Base-by-base conservation (phyloP, 2,888 invertebrate genomes). In the Drosophila colorata region DNA sequence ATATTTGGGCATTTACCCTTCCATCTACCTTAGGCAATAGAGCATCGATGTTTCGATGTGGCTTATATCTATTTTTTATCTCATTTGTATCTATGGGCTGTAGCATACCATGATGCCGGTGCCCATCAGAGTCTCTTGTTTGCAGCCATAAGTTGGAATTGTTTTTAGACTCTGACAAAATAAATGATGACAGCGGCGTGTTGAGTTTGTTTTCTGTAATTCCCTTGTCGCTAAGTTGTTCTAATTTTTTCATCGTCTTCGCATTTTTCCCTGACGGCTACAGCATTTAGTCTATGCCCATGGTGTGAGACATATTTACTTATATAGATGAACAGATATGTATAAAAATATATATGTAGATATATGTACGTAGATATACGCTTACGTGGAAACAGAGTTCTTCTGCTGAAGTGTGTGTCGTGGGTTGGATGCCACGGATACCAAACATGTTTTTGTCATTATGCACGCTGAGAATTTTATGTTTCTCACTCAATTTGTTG, bases 401-500 rank as follows among this genome's bases (percentile, higher is more conserved):
- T 70, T 84, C 51, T 46, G 33, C 40, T 38, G 67, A 80, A 84
- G 40, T 59, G 46, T 68, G 48, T 43, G 40, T 70, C 66, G 87
- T 88, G 77, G 77, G 77, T 44, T 56, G 53, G 43, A 65, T 73
- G 43, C 72, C 67, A 35, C 35, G 48, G 37, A 77, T 68, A 60
- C 44, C 52, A 43, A 75, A 77, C 77, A 77, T 75, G 75, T 46
- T 77, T 77, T 52, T 47, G 41, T 77, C 76, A 78, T 78, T 76
- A 78, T 77, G 40, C 59, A 16, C 18, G 56, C 33, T 25, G 67
- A 33, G 53, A 40, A 83, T 78, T 79, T 68, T 63, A 86, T 88
- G 88, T 83, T 86, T 88, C 88, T 83, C 84, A 80, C 87, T 88
- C 81, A 84, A 84, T 84, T 84, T 88, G 83, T 83, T 80, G 80